Evolutionary conservation across 2,888 invertebrate genomes (phyloP).

Genomic region (Cephus nigrinus): DNA sequence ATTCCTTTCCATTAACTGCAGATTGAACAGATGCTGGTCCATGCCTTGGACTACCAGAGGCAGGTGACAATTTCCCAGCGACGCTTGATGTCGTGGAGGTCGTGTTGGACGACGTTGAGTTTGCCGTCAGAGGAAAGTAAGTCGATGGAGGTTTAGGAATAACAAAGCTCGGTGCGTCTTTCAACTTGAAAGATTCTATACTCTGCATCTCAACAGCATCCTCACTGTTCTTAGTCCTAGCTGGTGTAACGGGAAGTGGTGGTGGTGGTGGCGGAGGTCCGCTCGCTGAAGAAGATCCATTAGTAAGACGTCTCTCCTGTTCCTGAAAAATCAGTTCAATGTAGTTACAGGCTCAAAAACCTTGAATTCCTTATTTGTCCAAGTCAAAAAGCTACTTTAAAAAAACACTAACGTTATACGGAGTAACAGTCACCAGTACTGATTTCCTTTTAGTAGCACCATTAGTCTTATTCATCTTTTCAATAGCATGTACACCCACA

Average conservation of each 20-base stretch:
- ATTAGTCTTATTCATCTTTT: constrained; percentile 34
- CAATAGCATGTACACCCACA: not conserved
- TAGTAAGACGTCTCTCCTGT: constrained; percentile 50
- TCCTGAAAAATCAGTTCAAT: constrained; percentile 39
- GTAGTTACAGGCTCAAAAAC: too few species aligned
- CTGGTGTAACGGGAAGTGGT: constrained; percentile 42
- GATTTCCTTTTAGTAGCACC: constrained; percentile 33
- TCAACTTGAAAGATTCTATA: constrained; percentile 79
- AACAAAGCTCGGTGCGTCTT: constrained; percentile 72
- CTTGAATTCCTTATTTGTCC: too few species aligned
- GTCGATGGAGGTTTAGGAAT: constrained; percentile 77
- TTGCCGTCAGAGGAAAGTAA: constrained; percentile 70
- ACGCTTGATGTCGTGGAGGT: constrained; percentile 39
- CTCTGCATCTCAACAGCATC: constrained; percentile 81
- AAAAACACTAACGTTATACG: constrained; percentile 52
- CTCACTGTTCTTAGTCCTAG: constrained; percentile 50
- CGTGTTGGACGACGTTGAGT: constrained; percentile 40
- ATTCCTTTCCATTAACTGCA: constrained; percentile 51
- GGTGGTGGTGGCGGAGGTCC: constrained; percentile 49
- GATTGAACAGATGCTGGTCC: not conserved
- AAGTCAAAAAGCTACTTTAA: too few species aligned
- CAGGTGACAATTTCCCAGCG: not conserved
- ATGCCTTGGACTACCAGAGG: constrained; percentile 47
- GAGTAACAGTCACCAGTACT: constrained; percentile 52
- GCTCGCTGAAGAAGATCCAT: constrained; percentile 27